These are phyloP conservation scores for Drosophila incognita DNA, from an alignment of 2,888 invertebrate species.

Conservation along the genomic window DNA sequence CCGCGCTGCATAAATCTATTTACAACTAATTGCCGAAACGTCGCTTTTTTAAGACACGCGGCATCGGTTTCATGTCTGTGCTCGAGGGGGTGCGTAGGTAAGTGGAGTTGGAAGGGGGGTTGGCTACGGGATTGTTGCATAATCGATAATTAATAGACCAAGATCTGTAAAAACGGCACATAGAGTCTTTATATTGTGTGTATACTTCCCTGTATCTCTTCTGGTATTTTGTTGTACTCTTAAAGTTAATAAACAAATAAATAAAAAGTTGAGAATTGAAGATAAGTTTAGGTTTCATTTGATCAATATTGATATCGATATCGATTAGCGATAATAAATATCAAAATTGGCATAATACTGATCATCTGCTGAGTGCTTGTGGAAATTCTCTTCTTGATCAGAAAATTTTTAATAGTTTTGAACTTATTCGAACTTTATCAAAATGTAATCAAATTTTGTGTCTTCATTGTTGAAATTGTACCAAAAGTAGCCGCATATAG, in stretches of 20 bases:
- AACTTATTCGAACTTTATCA: background rate
- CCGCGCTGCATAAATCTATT: constrained; percentile 59
- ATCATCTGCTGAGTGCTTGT: background rate
- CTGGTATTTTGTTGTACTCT: background rate
- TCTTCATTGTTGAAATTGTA: too few relatives aligned
- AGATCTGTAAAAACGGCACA: background rate
- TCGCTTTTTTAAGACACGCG: constrained; percentile 37
- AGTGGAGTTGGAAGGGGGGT: too few relatives aligned
- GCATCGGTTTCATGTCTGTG: constrained; percentile 26
- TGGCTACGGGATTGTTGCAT: background rate
- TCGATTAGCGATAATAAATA: background rate
- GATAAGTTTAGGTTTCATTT: background rate
- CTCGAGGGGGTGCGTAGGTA: background rate
- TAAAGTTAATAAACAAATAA: background rate
- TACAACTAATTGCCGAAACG: constrained; percentile 67
- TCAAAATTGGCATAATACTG: background rate
- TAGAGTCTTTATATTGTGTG: background rate
- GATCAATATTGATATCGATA: background rate
- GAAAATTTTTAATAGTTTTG: rapidly evolving
- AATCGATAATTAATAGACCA: background rate
- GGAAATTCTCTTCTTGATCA: background rate
- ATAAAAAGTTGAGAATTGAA: background rate
- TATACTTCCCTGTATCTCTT: too few relatives aligned
- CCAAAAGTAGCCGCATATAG: background rate
- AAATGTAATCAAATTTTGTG: background rate